phyloP scores from a whole-genome alignment of 2,113 vertebrate genomes.

The Capreolus pygargus region DNA sequence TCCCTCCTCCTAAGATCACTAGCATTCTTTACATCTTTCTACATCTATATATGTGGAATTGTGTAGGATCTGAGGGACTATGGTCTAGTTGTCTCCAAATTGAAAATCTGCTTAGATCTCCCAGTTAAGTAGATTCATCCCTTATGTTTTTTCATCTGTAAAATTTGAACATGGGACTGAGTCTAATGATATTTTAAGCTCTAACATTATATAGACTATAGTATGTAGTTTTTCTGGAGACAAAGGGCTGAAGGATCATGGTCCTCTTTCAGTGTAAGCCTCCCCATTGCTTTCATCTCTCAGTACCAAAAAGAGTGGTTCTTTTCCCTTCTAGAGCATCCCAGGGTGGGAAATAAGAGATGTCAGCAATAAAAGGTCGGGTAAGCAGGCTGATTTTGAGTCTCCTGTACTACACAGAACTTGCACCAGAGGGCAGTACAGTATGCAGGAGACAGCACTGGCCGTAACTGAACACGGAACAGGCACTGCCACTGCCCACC shows the following conservation, averaged over 20 bases:
- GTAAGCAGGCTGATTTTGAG: not conserved
- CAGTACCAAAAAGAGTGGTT: not conserved
- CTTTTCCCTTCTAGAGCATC: not conserved
- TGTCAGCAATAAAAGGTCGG: not conserved
- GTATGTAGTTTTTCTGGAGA: not conserved
- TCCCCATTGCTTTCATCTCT: not conserved
- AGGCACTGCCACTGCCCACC: not conserved
- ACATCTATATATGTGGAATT: not conserved
- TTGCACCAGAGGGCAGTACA: slow-evolving; percentile 38
- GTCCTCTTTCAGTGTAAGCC: not conserved
- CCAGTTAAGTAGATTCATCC: not conserved
- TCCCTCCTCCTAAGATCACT: not conserved
- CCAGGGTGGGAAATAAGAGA: not conserved
- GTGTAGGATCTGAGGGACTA: not conserved
- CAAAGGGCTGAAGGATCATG: not conserved
- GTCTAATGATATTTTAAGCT: not conserved
- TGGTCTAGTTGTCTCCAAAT: not conserved
- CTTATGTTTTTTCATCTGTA: not conserved
- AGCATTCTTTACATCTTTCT: not conserved
- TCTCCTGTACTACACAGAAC: not conserved
- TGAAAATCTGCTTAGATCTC: not conserved
- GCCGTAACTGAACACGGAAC: not conserved
- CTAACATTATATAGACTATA: not conserved
- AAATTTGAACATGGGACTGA: not conserved
- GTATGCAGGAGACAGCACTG: not conserved